Evolutionary conservation across 2,797 vertebrate genomes (phyloP), one percentile per base, ranked within the genome.

Genomic region (Sus cebifrons): DNA sequence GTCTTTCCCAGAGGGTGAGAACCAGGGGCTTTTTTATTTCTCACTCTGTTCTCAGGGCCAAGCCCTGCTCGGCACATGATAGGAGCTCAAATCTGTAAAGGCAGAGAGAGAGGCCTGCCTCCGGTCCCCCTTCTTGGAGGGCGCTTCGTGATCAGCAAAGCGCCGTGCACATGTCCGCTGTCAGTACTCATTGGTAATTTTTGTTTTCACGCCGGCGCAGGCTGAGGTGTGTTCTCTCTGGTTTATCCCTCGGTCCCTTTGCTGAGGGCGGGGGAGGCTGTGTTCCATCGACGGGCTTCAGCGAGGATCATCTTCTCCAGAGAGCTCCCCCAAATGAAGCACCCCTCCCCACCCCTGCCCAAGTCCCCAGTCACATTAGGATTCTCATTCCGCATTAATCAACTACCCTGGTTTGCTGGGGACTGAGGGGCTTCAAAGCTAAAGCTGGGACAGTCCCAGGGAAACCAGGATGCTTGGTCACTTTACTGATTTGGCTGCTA

Each of bases 31-130:
- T 23, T 32, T 36, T 68, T 14, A 29, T 27, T 3, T 36, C 62
- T n/a, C 3, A 5, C 44, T 23, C 54, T 25, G 27, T 36, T 32
- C 56, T 56, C 11, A 16, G 54, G 58, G 64, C 64, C 21, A 23
- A 58, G 9, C n/a, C 8, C 29, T 2, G 6, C 67, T 10, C 27
- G 6, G 75, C 9, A 18, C 4, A 0, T 4, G 6, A 2, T 6
- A 73, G 85, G 18, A 40, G 27, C 62, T 52, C 36, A 1, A 2
- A 7, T 5, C 16, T 17, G 1, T 15, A 6, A 3, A 3, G 27
- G n/a, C 44, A 17, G 44, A 13, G 29, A 29, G 18, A 5, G 32
- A 12, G 56, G 10, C 13, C 32, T 49, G 71, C 71, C 1, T 27
- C 6, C 85, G 52, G 11, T 12, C 20, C 4, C 13, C 36, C 86